These are phyloP conservation scores for Homarus americanus DNA, from an alignment of 1,140 invertebrate genomes.

Conservation along the genomic window DNA sequence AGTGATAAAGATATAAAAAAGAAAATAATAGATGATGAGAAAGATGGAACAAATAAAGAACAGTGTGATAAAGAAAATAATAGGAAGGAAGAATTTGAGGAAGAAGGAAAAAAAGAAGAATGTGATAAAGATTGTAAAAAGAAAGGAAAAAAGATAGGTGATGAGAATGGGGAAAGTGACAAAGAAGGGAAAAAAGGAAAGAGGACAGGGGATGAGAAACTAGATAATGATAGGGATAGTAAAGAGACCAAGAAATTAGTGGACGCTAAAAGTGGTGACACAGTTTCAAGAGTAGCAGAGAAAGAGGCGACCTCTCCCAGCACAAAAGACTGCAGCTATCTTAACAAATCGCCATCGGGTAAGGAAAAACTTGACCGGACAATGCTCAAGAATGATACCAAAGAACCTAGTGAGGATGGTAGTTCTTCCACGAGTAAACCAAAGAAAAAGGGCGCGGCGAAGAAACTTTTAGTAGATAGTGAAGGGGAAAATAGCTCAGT, in stretches of 20 bases:
- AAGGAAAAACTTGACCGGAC: constrained; percentile 35
- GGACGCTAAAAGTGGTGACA: neutral
- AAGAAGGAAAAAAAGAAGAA: constrained; percentile 11
- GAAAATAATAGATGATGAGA: constrained; percentile 12
- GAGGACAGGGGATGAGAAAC: constrained; percentile 1
- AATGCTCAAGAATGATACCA: constrained; percentile 60
- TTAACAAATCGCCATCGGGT: constrained; percentile 11
- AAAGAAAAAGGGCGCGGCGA: constrained; percentile 50
- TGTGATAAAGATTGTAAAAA: constrained; percentile 23
- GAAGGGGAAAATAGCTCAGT: constrained; percentile 8
- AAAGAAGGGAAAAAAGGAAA: constrained; percentile 14
- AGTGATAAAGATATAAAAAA: constrained; percentile 2
- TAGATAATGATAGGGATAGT: constrained; percentile 16
- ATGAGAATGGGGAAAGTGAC: constrained; percentile 26
- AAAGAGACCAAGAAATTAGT: constrained; percentile 4
- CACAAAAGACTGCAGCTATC: constrained; percentile 10
- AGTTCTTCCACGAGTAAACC: constrained; percentile 44
- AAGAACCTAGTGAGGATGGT: constrained; percentile 49
- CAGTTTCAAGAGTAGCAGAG: constrained; percentile 4
- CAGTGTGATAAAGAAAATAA: neutral
- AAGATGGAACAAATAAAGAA: constrained; percentile 21
- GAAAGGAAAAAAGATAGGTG: neutral
- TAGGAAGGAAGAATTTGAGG: constrained; percentile 5
- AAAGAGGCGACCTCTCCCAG: neutral
- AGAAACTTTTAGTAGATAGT: constrained; percentile 11